These are phyloP conservation scores for Oryzias melastigma DNA, from an alignment of 2,113 vertebrate genomes.

Conservation along the genomic window DNA sequence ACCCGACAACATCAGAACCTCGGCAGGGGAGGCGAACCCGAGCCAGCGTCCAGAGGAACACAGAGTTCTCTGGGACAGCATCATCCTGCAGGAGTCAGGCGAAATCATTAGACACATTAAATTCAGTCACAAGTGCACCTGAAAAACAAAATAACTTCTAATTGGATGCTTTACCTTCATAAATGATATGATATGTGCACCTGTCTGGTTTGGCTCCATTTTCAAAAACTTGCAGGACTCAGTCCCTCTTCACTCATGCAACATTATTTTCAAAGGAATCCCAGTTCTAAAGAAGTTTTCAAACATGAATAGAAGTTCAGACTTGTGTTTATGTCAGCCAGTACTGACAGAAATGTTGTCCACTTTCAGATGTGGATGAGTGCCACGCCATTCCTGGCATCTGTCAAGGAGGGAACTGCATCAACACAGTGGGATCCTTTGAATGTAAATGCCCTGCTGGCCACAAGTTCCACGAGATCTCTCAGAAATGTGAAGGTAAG, in stretches of 20 bases:
- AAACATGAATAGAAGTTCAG: too few species aligned
- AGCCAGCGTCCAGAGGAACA: conserved; percentile 55
- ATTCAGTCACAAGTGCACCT: conserved; percentile 19
- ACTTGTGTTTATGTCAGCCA: too few species aligned
- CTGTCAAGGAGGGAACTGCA: conserved; percentile 97
- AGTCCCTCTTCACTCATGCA: conserved; percentile 16
- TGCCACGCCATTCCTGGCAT: conserved; percentile 99
- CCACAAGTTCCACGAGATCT: conserved; percentile 96
- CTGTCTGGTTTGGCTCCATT: conserved; percentile 75
- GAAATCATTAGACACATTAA: conserved; percentile 32
- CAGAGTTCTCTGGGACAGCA: conserved; percentile 33
- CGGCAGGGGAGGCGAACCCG: conserved; percentile 51
- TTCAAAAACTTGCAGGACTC: conserved; percentile 76
- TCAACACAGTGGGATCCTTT: conserved; percentile 99
- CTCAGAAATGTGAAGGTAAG: conserved; percentile 99
- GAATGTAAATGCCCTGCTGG: conserved; percentile 99
- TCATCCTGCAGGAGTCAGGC: conserved; percentile 31
- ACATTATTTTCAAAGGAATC: conserved; percentile 10
- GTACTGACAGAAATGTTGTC: conserved; percentile 53
- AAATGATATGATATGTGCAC: not conserved
- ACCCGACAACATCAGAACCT: conserved; percentile 63
- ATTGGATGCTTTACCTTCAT: not conserved
- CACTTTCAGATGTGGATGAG: conserved; percentile 94
- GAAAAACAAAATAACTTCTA: conserved; percentile 14
- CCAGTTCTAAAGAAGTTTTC: too few species aligned